Evolutionary conservation across 2,797 vertebrate genomes (phyloP), one percentile per base, ranked within the genome.

Genomic region (Meda fulgida): DNA sequence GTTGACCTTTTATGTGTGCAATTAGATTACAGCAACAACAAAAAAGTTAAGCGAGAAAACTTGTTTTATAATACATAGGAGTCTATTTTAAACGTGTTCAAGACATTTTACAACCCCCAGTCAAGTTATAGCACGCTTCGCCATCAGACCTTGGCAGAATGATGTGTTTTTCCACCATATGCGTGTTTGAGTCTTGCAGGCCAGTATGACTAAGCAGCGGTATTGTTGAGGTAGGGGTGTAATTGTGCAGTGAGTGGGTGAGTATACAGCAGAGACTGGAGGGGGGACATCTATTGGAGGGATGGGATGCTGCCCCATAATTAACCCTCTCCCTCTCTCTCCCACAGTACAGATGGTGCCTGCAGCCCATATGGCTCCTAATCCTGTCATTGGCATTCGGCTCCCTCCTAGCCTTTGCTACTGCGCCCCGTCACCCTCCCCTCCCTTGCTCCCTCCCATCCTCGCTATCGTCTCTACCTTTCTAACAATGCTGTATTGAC

Each of bases 371-470:
- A 96, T 96, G 95, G 95, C 93, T 93, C 93, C 93, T 96, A 96
- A 96, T 96, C 95, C 95, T 92, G 92, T 95, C 94, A 95, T 94
- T 96, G 95, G 94, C 94, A 95, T 96, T 95, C 94, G 94, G 91
- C 89, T 95, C 92, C 90, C 84, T 88, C 90, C 83, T 89, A 84
- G 80, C 86, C 87, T 84, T 83, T 83, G 40, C 76, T 83, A 79
- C 60, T 58, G 83, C 77, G 16, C 67, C 83, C 78, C 77, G 21
- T 76, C 89, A 86, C 88, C 87, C 89, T 86, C 91, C 88, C 87
- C 89, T 87, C 91, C 90, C 89, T 81, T 88, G 86, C 85, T 82
- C 89, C 87, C 85, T 87, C 83, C 85, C 78, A 73, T 55, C 81
- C 71, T 87, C 82, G 66, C 72, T 90, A 34, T 78, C 31, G 23